Percentiles rank a stretch among this genome's conserved stretches.
These are phyloP conservation scores for Vulpes ferrilata DNA, from an alignment of 2,113 vertebrate genomes.

Conservation along the genomic window DNA sequence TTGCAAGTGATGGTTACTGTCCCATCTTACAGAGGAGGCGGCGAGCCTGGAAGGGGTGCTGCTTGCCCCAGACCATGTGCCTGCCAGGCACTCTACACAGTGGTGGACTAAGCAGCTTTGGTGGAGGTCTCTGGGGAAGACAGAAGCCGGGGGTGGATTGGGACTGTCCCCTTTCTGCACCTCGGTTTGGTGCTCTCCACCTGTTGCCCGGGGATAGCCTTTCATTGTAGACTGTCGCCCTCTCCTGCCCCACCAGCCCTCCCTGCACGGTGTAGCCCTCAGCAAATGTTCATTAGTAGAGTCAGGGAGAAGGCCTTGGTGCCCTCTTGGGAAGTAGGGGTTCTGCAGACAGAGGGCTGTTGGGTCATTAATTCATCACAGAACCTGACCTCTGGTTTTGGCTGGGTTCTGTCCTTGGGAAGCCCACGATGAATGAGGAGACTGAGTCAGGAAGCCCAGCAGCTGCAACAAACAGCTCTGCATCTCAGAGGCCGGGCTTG, in stretches of 20 bases:
- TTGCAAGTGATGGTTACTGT: rapidly evolving
- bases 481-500: background rate
- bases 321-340: background rate
- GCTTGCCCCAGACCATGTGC: rapidly evolving
- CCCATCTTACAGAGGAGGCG: background rate
- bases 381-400: background rate
- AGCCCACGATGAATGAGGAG: background rate
- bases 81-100: background rate
- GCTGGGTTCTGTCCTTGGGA: background rate
- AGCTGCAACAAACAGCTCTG: background rate
- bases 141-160: rapidly evolving
- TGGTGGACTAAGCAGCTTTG: background rate
- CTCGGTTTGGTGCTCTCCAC: background rate
- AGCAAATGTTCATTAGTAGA: rapidly evolving
- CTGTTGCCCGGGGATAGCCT: background rate
- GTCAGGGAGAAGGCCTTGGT: background rate
- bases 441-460: background rate
- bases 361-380: rapidly evolving
- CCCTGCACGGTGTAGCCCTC: background rate
- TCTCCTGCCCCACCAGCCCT: background rate
- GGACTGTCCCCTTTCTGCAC: background rate
- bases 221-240: background rate
- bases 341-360: too few species aligned
- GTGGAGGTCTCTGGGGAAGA: background rate
- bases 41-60: background rate